Evolutionary conservation across 2,113 vertebrate species (phyloP).

Genomic region (Forbesichthys papilliferus): DNA sequence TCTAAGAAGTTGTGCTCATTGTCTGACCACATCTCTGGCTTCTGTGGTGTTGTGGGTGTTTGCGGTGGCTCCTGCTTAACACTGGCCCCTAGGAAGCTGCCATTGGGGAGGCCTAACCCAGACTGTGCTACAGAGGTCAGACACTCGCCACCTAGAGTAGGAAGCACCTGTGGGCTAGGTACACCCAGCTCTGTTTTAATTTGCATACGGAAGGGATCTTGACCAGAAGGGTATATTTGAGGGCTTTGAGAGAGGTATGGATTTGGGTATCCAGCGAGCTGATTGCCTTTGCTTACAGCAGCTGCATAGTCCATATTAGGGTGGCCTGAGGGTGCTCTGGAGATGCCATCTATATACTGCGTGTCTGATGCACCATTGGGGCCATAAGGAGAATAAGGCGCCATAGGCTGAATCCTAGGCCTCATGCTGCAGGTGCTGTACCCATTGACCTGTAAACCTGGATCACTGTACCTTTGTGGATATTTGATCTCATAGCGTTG

Average conservation of each 20-base stretch:
- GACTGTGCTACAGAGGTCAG: conserved; percentile 70
- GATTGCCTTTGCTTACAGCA: conserved; percentile 78
- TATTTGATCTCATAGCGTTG: conserved; percentile 83
- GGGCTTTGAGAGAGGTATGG: conserved; percentile 75
- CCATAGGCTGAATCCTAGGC: conserved; percentile 75
- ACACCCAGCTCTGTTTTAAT: conserved; percentile 79
- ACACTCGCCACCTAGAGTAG: conserved; percentile 75
- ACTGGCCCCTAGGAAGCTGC: conserved; percentile 61
- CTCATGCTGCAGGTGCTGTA: conserved; percentile 80
- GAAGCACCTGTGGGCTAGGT: conserved; percentile 77
- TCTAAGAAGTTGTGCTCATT: conserved; percentile 97
- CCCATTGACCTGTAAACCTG: conserved; percentile 83
- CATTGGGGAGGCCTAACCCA: conserved; percentile 70
- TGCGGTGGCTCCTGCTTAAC: conserved; percentile 64
- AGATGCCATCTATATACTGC: conserved; percentile 79
- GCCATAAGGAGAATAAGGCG: conserved; percentile 78
- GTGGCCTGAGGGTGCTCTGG: conserved; percentile 74
- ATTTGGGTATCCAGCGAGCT: conserved; percentile 77
- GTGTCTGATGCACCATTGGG: conserved; percentile 73
- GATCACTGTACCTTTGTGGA: conserved; percentile 83
- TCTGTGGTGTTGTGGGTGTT: conserved; percentile 63
- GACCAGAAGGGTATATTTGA: conserved; percentile 73
- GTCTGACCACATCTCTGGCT: conserved; percentile 94
- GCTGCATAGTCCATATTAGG: conserved; percentile 76
- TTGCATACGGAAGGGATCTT: conserved; percentile 82